phyloP scores from a whole-genome alignment of 1,140 invertebrate species.

The Parapsyche elsis region DNA sequence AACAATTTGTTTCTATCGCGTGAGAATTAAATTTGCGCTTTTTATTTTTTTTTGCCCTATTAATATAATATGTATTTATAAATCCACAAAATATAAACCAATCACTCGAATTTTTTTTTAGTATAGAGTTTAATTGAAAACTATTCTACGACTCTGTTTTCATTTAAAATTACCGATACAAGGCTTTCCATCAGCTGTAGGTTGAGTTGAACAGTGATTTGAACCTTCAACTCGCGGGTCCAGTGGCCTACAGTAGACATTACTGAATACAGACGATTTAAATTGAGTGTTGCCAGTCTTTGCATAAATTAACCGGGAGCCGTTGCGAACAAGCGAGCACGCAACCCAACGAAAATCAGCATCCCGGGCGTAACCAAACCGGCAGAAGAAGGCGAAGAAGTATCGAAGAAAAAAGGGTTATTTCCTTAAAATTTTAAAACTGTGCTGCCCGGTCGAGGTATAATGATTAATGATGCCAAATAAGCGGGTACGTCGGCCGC shows the following conservation, averaged over 20 bases:
- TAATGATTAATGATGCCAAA: conserved; percentile 54
- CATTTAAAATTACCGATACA: too few species aligned
- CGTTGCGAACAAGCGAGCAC: background rate
- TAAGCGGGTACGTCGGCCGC: conserved; percentile 47
- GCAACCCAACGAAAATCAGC: conserved; percentile 3
- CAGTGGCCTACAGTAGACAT: too few species aligned
- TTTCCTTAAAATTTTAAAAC: conserved; percentile 51
- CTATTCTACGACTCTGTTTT: too few species aligned
- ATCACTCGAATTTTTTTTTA: too few species aligned
- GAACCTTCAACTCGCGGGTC: background rate
- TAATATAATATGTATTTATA: too few species aligned
- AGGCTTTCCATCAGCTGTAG: too few species aligned
- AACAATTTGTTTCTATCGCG: conserved; percentile 17
- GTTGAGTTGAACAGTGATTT: background rate
- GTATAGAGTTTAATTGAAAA: too few species aligned
- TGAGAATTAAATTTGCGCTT: conserved; percentile 1
- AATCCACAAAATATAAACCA: too few species aligned
- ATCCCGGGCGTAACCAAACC: background rate
- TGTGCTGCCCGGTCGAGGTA: conserved; percentile 45
- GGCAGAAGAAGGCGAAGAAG: background rate
- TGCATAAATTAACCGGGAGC: conserved; percentile 17
- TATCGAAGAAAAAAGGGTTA: conserved; percentile 49
- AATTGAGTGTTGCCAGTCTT: background rate
- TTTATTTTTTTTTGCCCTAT: background rate
- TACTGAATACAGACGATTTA: too few species aligned